These are phyloP conservation scores for Argyra leucocephala DNA, from an alignment of 2,888 invertebrate genomes.

Conservation along the genomic window DNA sequence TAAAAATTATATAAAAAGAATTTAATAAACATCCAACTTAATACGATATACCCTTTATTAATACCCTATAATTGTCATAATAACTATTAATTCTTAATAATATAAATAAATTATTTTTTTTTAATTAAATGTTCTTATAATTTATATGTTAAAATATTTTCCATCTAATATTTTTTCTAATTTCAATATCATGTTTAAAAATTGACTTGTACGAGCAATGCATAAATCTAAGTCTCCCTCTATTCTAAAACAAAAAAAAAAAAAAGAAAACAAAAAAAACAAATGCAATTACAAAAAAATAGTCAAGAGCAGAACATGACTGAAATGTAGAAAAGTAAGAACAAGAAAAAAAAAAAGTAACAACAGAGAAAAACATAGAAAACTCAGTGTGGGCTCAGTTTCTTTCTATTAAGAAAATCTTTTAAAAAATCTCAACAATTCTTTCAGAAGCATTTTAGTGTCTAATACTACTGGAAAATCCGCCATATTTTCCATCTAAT, in stretches of 20 bases:
- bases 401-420: background rate
- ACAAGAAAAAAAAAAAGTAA: background rate
- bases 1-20: too few species aligned
- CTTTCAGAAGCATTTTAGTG: slow-evolving; percentile 3
- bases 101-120: background rate
- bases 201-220: background rate
- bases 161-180: background rate
- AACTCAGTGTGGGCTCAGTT: background rate
- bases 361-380: background rate
- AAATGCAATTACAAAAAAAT: background rate
- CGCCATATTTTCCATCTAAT: slow-evolving; percentile 6
- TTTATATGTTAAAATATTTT: slow-evolving; percentile 2
- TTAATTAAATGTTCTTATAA: slow-evolving; percentile 1
- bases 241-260: background rate
- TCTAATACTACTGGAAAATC: slow-evolving; percentile 2
- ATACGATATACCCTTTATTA: too few species aligned
- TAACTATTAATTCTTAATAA: too few species aligned
- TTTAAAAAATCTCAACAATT: background rate
- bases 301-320: slow-evolving; percentile 4
- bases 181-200: background rate
- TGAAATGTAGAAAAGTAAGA: background rate
- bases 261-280: too few species aligned
- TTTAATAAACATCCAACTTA: too few species aligned
- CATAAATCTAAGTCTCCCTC: background rate
- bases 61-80: background rate